Evolutionary conservation across 2,113 vertebrate genomes (phyloP), one percentile per base, ranked within the genome.

Genomic region (Pterocles gutturalis): DNA sequence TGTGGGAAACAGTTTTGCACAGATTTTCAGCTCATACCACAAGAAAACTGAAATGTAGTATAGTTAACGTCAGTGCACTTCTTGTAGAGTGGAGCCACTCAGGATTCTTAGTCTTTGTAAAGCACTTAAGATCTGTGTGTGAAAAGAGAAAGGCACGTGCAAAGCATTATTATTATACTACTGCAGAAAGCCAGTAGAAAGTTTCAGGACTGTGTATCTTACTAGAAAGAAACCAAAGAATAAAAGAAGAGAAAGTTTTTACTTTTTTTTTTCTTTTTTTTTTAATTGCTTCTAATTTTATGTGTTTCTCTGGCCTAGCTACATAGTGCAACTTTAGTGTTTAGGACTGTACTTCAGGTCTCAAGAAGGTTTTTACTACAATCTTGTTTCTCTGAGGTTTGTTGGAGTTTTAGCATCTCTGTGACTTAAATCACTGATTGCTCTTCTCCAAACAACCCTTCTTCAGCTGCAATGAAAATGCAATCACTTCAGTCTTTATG

Each of bases 11-110:
- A 17, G 20, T 76, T 81, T 28, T 1, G 2, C 0, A 0, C 21
- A 41, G 48, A 58, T 90, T 95, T 89, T 83, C 67, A 83, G 25
- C 12, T 95, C 72, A 22, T 93, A 90, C 45, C 6, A 6, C n/a
- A 83, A 81, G 41, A 64, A 77, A 36, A 78, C 18, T 66, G 43
- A 82, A 77, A 89, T 66, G 29, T 31, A 86, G 26, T 38, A 17
- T 5, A 62, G 26, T 62, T 93, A 87, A 83, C 34, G 11, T 76
- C 70, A 28, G 26, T 18, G 15, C 8, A 53, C 34, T 82, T 72
- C 57, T 62, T 48, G 21, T 18, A 28, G 54, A 92, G 46, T 25
- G 46, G 62, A 90, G 8, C 24, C 48, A 69, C 36, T 86, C 14
- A 48, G 31, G 29, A 61, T 69, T 85, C 51, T 24, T 64, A 5